Conservation (phyloP, 2,888 invertebrate genomes). For the Athripsodes cinereus region DNA sequence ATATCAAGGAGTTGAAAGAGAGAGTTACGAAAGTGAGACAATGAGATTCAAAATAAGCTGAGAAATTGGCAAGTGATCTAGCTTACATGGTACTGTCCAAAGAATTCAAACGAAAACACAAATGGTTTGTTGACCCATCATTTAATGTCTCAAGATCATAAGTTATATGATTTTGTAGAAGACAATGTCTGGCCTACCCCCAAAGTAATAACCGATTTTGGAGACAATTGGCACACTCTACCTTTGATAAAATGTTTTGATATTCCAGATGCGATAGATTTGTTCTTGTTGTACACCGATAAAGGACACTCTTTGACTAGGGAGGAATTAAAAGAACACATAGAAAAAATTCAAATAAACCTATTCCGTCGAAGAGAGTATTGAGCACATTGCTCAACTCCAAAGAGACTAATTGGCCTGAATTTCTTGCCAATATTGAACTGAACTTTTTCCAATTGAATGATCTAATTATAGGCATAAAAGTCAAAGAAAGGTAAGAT, state of each 20-base stretch:
- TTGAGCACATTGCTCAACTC: not conserved
- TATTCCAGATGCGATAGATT: not conserved
- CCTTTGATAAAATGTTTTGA: not conserved
- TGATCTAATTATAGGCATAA: not conserved
- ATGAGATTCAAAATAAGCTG: too few relatives aligned
- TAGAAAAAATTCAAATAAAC: not conserved
- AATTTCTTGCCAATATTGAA: not conserved
- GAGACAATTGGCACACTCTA: not conserved
- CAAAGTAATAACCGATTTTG: not conserved
- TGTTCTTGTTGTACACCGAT: too few relatives aligned
- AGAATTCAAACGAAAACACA: not conserved
- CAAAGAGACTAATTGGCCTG: not conserved
- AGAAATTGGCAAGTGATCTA: not conserved
- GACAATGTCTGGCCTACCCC: not conserved
- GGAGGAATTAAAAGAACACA: not conserved
- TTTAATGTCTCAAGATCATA: not conserved
- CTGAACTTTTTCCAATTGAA: not conserved
- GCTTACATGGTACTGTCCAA: not conserved
- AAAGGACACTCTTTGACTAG: too few relatives aligned
- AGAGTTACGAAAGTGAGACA: too few relatives aligned
- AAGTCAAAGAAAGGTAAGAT: not conserved
- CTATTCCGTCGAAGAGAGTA: not conserved
- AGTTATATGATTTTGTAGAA: not conserved
- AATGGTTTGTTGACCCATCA: not conserved
- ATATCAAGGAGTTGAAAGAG: too few relatives aligned